These are phyloP conservation scores for Hydrotaea diabolus DNA, from an alignment of 2,888 invertebrate genomes.

Conservation along the genomic window DNA sequence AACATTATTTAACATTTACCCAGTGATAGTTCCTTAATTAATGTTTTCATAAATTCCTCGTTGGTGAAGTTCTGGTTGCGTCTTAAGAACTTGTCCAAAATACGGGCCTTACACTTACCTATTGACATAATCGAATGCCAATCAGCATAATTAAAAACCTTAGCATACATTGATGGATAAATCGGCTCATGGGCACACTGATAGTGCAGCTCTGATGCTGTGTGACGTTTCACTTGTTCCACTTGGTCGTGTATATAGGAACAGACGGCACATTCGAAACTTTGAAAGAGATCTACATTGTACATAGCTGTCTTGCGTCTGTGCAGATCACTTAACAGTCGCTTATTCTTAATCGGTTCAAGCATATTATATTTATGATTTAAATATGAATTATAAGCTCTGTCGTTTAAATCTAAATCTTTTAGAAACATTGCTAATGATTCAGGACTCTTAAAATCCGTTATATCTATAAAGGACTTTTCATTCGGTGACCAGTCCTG, in stretches of 20 bases:
- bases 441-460: constrained; percentile 85
- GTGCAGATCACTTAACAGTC: constrained; percentile 81
- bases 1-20: constrained; percentile 52
- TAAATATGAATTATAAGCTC: constrained; percentile 85
- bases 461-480: constrained; percentile 86
- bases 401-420: constrained; percentile 83
- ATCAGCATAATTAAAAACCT: constrained; percentile 66
- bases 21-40: constrained; percentile 65
- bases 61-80: constrained; percentile 71
- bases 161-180: constrained; percentile 72
- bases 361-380: constrained; percentile 84
- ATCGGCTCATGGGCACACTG: constrained; percentile 81
- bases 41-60: constrained; percentile 70
- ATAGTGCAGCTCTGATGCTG: constrained; percentile 81
- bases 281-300: constrained; percentile 82
- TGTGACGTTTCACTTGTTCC: constrained; percentile 71
- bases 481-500: constrained; percentile 89
- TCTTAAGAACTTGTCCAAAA: constrained; percentile 72
- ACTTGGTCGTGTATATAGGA: constrained; percentile 81
- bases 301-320: constrained; percentile 77
- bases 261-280: constrained; percentile 89
- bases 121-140: constrained; percentile 74
- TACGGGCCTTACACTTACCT: constrained; percentile 75
- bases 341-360: constrained; percentile 81
- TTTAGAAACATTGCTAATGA: constrained; percentile 84